These are phyloP conservation scores for Clarias magur DNA, from an alignment of 2,113 vertebrate species.

Conservation along the genomic window DNA sequence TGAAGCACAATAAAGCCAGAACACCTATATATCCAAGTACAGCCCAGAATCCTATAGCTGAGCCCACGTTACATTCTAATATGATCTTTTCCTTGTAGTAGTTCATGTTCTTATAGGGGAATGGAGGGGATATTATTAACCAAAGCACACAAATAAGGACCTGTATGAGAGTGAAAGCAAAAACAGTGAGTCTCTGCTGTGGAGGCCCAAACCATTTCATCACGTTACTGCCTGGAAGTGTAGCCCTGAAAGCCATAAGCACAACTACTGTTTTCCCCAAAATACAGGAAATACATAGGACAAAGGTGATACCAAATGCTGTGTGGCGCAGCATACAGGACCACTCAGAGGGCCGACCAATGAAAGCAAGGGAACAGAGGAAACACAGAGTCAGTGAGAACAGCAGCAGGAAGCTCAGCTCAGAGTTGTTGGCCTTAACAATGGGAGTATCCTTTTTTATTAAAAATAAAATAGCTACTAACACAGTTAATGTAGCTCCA, in stretches of 20 bases:
- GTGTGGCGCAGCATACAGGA: conserved; percentile 67
- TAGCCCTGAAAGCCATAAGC: neutral
- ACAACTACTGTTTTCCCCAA: neutral
- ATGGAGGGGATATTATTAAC: neutral
- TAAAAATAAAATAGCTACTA: neutral
- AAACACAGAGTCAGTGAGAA: conserved; percentile 70
- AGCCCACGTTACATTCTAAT: neutral
- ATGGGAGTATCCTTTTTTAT: conserved; percentile 52
- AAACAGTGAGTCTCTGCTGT: neutral
- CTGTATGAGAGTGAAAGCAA: neutral
- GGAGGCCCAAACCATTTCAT: conserved; percentile 3
- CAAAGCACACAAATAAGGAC: neutral
- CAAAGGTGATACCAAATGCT: neutral
- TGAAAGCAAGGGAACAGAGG: conserved; percentile 71
- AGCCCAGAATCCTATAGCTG: neutral
- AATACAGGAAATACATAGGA: neutral
- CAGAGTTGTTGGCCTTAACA: conserved; percentile 71
- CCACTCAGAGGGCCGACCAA: conserved; percentile 66
- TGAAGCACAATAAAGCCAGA: conserved; percentile 68
- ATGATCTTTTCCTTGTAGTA: neutral
- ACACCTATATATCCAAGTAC: conserved; percentile 69
- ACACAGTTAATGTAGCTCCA: neutral
- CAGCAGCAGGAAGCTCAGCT: conserved; percentile 50
- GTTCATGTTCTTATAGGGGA: neutral
- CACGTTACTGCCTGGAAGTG: neutral